Evolutionary conservation across 2,888 invertebrate genomes (phyloP), one percentile per base, ranked within the genome.

Genomic region (Ephialtes manifestator): DNA sequence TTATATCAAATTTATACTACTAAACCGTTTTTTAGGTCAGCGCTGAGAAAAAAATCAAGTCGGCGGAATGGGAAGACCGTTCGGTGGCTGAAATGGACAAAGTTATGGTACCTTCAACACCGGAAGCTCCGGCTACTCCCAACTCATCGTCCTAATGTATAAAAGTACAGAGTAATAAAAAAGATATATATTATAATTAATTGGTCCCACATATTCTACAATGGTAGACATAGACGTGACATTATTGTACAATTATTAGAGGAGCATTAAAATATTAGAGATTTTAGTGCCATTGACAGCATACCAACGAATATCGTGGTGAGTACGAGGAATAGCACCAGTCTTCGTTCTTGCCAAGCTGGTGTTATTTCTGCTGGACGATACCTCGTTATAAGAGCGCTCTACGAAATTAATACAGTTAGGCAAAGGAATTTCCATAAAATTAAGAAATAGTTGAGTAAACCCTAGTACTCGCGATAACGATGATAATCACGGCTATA

Each of bases 311-410:
- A 15, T 13, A 89, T 43, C 10, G 80, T 88, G 0, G 82, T 85
- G 39, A 87, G 75, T 43, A 89, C 51, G 85, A 90, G 87, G 51
- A 88, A 72, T 8, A 83, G 46, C 8, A 86, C 74, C 74, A 84
- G 63, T 28, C 55, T 84, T 76, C 68, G 87, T 83, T 84, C 88
- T 78, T 89, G 88, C 87, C 91, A 92, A 13, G 86, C 65, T n/a
- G 87, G 83, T 28, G 90, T 83, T 60, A 89, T 87, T 10, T 87
- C 83, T 5, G 83, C 85, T 28, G 91, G 89, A 83, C 91, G 89
- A 67, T 92, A 93, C 18, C 90, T 81, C 1, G 90, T 83, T 43
- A 87, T 87, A 31, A 93, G 83, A 46, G 91, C 89, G 24, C 88
- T 88, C 92, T 92, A 88, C 89, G 87, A 81, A 90, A 89, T 79